Evolutionary conservation across 2,797 vertebrate species (phyloP).

Genomic region (Tolypeutes matacus): DNA sequence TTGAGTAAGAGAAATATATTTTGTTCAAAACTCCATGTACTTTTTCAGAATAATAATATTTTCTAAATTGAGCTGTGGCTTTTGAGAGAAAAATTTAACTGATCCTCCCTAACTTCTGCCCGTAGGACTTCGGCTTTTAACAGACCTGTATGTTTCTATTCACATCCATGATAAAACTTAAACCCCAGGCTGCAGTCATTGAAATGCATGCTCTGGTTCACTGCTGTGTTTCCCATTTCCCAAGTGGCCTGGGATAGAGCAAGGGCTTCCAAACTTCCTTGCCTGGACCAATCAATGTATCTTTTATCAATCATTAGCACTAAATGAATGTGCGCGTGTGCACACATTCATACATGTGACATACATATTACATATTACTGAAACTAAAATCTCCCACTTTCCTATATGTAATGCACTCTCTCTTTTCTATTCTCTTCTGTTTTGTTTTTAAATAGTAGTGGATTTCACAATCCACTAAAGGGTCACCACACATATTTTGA

Average conservation of each 20-base stretch:
- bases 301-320: background rate
- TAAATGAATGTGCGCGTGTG: fast-evolving
- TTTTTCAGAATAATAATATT: background rate
- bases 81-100: background rate
- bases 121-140: background rate
- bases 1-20: background rate
- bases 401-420: background rate
- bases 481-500: background rate
- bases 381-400: background rate
- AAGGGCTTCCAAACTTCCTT: background rate
- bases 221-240: background rate
- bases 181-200: background rate
- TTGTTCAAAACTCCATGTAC: background rate
- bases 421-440: background rate
- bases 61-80: background rate
- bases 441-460: background rate
- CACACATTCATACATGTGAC: fast-evolving
- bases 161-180: background rate
- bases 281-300: no score
- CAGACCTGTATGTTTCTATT: background rate
- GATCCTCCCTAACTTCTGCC: background rate
- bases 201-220: background rate
- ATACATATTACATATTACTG: background rate
- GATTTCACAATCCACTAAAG: background rate
- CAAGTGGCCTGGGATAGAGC: background rate